These are phyloP conservation scores for Thalpophila matura DNA, from an alignment of 2,888 invertebrate genomes.

Conservation along the genomic window DNA sequence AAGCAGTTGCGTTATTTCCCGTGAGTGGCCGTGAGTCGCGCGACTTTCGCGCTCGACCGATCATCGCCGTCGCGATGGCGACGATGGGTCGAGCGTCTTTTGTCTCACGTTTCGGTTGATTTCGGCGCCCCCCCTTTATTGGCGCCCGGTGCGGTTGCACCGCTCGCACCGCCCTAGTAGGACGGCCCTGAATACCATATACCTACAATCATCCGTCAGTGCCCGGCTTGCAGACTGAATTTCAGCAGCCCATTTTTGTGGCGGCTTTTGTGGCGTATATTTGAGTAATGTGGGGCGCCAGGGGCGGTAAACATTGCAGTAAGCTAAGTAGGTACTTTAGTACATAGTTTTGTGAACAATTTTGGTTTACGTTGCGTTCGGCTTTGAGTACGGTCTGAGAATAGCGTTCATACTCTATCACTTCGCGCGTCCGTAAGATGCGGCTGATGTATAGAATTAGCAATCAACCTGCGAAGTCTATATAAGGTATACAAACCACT, in stretches of 20 bases:
- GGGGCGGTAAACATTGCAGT: conserved; percentile 76
- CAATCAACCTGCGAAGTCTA: not conserved
- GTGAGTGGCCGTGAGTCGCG: too few species aligned
- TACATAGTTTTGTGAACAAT: conserved; percentile 72
- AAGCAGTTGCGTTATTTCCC: too few species aligned
- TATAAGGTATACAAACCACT: not conserved
- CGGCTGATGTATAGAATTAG: conserved; percentile 5
- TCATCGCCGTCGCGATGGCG: too few species aligned
- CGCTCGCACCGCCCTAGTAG: too few species aligned
- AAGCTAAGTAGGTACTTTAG: conserved; percentile 72
- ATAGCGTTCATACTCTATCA: conserved; percentile 17
- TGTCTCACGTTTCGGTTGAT: too few species aligned
- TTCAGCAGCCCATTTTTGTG: conserved; percentile 85
- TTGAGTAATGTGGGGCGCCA: conserved; percentile 80
- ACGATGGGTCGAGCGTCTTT: too few species aligned
- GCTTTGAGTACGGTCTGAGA: conserved; percentile 5
- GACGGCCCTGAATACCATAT: too few species aligned
- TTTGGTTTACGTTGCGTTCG: conserved; percentile 28
- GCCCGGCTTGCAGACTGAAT: conserved; percentile 73
- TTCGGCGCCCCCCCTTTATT: too few species aligned
- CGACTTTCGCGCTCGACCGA: too few species aligned
- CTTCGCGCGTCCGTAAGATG: not conserved
- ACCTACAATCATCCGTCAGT: conserved; percentile 78
- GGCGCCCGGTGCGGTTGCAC: too few species aligned
- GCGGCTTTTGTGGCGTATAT: conserved; percentile 76